Base-by-base conservation (phyloP, 2,888 invertebrate species). In the Calameuta filiformis region DNA sequence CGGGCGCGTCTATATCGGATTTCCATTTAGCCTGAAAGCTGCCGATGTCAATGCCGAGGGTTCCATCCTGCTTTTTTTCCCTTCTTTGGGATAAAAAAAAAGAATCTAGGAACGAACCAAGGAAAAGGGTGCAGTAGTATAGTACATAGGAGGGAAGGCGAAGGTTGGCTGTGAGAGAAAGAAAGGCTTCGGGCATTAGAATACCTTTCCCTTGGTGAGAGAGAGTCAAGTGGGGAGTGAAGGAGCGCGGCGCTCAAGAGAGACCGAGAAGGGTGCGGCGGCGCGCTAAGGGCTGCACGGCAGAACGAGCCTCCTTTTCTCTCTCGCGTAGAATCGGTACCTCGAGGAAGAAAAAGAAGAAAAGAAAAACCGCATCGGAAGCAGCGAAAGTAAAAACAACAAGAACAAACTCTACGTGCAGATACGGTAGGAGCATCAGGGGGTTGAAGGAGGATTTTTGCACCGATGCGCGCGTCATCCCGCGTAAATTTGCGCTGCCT, bases 111-210 rank as follows among this genome's bases (percentile, higher is more conserved):
- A 33, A 33, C n/a, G 76, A 37, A 35, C 37, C 35, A 76, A 73
- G 77, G 78, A 69, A 75, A 80, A 79, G 81, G 78, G 81, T 80
- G 79, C 76, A 80, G 69, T 73, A 35, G 15, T n/a, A 77, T 37
- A 69, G 37, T 15, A 0, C 4, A 15, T 4, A 37, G 80, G 79
- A 35, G 80, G 82, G 83, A 83, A 83, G 82, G 82, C 78, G 83
- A 81, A 85, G 82, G 81, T 79, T 81, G 78, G 80, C 78, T 81
- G 80, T 79, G 81, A 81, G 77, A 77, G 84, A 84, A 12, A 33
- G 33, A 33, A 3, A 35, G 81, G 85, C 86, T 84, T 76, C 75
- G 81, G 86, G 86, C 87, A 86, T 85, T 87, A 84, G 84, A 87
- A 88, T 87, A 83, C 82, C 82, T 84, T 80, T 79, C 76, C 68